Base-by-base conservation (phyloP, 2,113 vertebrate genomes). In the Ailurus styani region DNA sequence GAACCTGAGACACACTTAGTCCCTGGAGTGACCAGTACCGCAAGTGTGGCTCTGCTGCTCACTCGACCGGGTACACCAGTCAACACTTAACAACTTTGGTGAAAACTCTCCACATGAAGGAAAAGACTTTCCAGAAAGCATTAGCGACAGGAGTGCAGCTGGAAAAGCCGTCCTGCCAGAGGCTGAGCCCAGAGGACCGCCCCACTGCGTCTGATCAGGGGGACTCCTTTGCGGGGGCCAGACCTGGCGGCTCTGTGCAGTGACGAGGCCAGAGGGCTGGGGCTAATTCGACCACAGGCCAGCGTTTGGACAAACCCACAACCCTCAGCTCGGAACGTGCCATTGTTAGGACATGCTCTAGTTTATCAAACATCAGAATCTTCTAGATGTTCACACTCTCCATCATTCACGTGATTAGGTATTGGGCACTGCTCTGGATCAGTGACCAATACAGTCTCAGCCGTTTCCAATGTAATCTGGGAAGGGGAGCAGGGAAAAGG, bases 261-360 rank as follows among this genome's bases (percentile, higher is more conserved):
- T 1, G 25, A 45, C 52, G 23, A 18, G 50, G 45, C 27, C 7
- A 7, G 73, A 68, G 7, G 0, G 2, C 34, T 0, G 8, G 54
- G 27, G 31, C 34, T n/a, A 57, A 90, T 47, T 54, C 54, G 18
- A 37, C 10, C 64, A 60, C 1, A 37, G 57, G 55, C n/a, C 29
- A 4, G 54, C 47, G 42, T 2, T 1, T 15, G 40, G 54, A 25
- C 23, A 52, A 90, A 31, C 64, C 54, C 64, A 66, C 14, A 18
- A 20, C 18, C n/a, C n/a, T 81, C 54, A 25, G 12, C 34, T 57
- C 18, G 12, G n/a, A 34, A 40, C 20, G 5, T 45, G 72, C 25
- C 21, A 7, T 64, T 89, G 87, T 57, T 75, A 84, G 50, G 45
- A 95, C 88, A 85, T 1, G 11, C 31, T 84, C 62, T 47, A 45